These are phyloP conservation scores for Oophaga sylvatica DNA, from an alignment of 2,797 vertebrate species.

Conservation along the genomic window DNA sequence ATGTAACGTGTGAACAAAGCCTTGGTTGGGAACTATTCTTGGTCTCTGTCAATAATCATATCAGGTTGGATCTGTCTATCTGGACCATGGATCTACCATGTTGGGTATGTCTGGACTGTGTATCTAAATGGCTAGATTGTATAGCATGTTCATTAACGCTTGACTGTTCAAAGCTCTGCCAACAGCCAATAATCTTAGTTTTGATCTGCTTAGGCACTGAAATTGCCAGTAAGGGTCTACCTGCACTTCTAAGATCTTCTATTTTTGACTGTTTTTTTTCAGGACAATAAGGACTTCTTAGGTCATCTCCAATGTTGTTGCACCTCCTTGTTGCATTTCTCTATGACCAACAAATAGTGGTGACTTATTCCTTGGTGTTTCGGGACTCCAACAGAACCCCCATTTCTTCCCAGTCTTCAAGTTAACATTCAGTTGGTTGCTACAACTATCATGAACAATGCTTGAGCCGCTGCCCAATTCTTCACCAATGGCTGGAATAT, in stretches of 20 bases:
- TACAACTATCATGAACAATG: constrained; percentile 3
- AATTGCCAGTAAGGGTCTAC: too few species aligned
- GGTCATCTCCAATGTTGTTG: too few species aligned
- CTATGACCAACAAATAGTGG: not conserved
- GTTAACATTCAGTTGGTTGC: not conserved
- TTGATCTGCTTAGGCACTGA: too few species aligned
- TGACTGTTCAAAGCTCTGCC: too few species aligned
- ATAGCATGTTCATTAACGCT: too few species aligned
- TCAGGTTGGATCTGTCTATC: not conserved
- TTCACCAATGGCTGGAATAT: not conserved
- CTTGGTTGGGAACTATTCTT: too few species aligned
- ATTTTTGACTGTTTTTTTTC: too few species aligned
- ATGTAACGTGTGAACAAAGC: too few species aligned
- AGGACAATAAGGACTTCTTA: too few species aligned
- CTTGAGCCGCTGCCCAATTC: not conserved
- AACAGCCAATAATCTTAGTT: too few species aligned
- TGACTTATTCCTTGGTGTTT: not conserved
- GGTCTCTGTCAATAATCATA: not conserved
- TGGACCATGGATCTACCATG: not conserved
- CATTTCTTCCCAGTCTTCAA: not conserved
- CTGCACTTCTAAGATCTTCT: too few species aligned
- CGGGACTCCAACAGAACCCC: not conserved
- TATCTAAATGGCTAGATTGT: too few species aligned
- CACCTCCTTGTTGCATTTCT: not conserved
- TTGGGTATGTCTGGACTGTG: not conserved